phyloP scores from a whole-genome alignment of 2,113 vertebrate species.

The Solea solea region DNA sequence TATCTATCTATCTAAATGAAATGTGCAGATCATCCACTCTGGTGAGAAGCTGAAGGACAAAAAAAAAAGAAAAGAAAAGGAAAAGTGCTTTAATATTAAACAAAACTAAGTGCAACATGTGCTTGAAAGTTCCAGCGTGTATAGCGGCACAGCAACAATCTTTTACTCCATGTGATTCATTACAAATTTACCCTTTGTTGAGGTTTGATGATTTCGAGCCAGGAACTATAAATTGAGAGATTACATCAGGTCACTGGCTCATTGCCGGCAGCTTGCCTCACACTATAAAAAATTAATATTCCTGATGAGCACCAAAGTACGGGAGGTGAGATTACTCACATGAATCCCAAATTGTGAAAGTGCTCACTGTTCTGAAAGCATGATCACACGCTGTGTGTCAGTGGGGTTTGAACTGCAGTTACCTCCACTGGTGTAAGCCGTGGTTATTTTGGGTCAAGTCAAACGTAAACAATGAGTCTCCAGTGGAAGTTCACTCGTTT shows the following conservation, averaged over 20 bases:
- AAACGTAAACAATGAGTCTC: constrained; percentile 47
- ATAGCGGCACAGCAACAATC: too few species aligned
- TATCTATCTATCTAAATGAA: too few species aligned
- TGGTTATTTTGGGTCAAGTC: constrained; percentile 33
- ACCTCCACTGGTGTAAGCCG: constrained; percentile 31
- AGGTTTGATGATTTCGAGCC: background rate
- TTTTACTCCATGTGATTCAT: background rate
- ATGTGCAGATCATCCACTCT: too few species aligned
- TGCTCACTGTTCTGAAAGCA: background rate
- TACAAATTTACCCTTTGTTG: background rate
- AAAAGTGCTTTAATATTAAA: too few species aligned
- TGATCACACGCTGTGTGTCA: background rate
- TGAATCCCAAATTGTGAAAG: constrained; percentile 11
- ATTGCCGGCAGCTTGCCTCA: constrained; percentile 39
- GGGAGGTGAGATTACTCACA: background rate
- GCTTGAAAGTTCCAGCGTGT: background rate
- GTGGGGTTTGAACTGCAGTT: constrained; percentile 47
- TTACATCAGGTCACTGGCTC: constrained; percentile 18
- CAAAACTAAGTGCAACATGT: background rate
- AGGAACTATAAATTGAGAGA: constrained; percentile 21
- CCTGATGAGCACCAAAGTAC: background rate
- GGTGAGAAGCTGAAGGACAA: too few species aligned
- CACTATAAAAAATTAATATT: constrained; percentile 22
- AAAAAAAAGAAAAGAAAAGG: too few species aligned
- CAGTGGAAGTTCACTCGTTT: constrained; percentile 16